These are phyloP conservation scores for Oryzaephilus surinamensis DNA, from an alignment of 1,140 invertebrate species.

Conservation along the genomic window DNA sequence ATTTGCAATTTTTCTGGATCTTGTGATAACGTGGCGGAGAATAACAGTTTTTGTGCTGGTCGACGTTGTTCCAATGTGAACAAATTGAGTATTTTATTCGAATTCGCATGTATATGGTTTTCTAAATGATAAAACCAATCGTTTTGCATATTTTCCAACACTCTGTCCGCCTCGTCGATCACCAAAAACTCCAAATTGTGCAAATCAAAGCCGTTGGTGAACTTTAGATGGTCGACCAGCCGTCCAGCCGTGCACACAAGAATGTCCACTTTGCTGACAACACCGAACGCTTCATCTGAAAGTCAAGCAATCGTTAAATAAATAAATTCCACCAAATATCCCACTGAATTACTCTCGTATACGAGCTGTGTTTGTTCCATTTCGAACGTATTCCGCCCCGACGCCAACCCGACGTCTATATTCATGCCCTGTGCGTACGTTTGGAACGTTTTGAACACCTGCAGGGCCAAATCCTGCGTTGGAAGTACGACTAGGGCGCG, in stretches of 20 bases:
- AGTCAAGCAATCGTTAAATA: conserved; percentile 3
- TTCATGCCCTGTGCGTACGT: conserved; percentile 59
- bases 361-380: conserved; percentile 68
- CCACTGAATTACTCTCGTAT: conserved; percentile 44
- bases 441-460: conserved; percentile 77
- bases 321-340: conserved; percentile 2
- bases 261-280: conserved; percentile 64
- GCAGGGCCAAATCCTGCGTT: conserved; percentile 80
- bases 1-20: conserved; percentile 89
- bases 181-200: conserved; percentile 72
- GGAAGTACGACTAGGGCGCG: conserved; percentile 83
- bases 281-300: conserved; percentile 30
- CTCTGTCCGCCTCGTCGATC: conserved; percentile 92
- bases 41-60: conserved; percentile 82
- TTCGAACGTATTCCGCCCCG: conserved; percentile 59
- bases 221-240: conserved; percentile 83
- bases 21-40: conserved; percentile 91
- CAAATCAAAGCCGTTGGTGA: conserved; percentile 77
- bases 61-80: conserved; percentile 37
- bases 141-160: conserved; percentile 81
- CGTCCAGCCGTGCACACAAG: conserved; percentile 88
- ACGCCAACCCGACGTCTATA: conserved; percentile 62
- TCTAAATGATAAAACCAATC: conserved; percentile 75
- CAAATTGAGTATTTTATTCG: conserved; percentile 32
- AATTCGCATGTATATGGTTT: conserved; percentile 39